Evolutionary conservation across 92 coral and sea anemone species (phyloP).

Genomic region (Porites rus): DNA sequence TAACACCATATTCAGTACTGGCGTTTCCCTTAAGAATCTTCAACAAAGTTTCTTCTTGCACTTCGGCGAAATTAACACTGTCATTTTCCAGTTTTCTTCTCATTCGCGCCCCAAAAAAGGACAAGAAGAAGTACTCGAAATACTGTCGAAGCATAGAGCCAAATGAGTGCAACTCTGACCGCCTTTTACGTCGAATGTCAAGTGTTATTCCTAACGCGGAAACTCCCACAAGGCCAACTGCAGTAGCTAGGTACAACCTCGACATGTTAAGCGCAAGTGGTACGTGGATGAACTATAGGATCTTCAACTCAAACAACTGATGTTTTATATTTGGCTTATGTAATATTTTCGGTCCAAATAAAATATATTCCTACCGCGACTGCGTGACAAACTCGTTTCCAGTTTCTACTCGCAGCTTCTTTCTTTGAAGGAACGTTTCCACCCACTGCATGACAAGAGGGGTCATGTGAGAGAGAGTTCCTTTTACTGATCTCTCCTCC

Average conservation of each 20-base stretch:
- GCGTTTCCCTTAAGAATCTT: slow-evolving; percentile 32
- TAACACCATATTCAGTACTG: slow-evolving; percentile 26
- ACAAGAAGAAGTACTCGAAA: slow-evolving; percentile 27
- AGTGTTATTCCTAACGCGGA: slow-evolving; percentile 11
- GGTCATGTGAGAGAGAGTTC: no score
- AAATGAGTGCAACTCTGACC: slow-evolving; percentile 37
- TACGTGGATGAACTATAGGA: no score
- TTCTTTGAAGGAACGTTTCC: no score
- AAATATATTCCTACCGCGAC: no score
- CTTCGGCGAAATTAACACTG: slow-evolving; percentile 10
- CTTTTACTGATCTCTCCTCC: no score
- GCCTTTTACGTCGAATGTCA: slow-evolving; percentile 22
- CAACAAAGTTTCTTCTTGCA: slow-evolving; percentile 39
- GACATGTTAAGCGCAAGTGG: slow-evolving; percentile 17
- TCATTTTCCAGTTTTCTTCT: slow-evolving; percentile 23
- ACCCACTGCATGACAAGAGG: no score
- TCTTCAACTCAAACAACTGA: no score
- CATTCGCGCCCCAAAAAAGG: slow-evolving; percentile 15
- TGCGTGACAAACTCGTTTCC: no score
- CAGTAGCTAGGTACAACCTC: background rate
- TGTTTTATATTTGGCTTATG: no score
- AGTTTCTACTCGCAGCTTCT: no score
- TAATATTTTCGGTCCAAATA: no score
- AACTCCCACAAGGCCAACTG: slow-evolving; percentile 16
- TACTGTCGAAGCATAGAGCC: slow-evolving; percentile 35